phyloP scores from a whole-genome alignment of 2,888 invertebrate species.

The Clivina fossor region DNA sequence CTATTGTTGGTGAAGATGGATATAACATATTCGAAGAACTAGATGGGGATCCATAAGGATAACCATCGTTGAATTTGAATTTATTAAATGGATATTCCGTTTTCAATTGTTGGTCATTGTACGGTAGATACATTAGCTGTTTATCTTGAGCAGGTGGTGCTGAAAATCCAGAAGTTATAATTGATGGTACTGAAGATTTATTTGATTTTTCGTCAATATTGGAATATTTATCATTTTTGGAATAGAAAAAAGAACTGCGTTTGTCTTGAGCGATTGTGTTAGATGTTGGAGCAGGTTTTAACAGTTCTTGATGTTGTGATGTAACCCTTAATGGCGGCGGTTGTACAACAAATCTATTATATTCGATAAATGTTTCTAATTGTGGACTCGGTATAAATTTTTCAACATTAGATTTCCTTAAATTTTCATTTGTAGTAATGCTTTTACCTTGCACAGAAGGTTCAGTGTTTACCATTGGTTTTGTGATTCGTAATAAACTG shows the following conservation, averaged over 20 bases:
- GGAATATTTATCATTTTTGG: not conserved
- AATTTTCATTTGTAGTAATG: constrained; percentile 1
- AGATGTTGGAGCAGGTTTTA: not conserved
- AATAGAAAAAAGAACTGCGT: not conserved
- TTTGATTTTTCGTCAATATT: not conserved
- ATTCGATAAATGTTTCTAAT: constrained; percentile 55
- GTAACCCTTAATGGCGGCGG: too few relatives aligned
- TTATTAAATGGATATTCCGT: constrained; percentile 10
- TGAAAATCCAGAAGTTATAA: not conserved
- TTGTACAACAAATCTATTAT: constrained; percentile 51
- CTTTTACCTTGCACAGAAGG: not conserved
- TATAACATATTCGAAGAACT: constrained; percentile 3
- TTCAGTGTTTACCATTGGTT: constrained; percentile 19
- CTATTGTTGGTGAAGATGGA: constrained; percentile 3
- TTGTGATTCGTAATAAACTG: constrained; percentile 17
- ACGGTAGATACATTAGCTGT: constrained; percentile 4
- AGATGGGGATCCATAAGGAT: constrained; percentile 5
- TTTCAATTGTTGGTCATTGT: constrained; percentile 15
- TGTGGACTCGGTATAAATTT: constrained; percentile 60
- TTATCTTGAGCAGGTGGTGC: constrained; percentile 17
- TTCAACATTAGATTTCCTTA: constrained; percentile 30
- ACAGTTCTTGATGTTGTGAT: too few relatives aligned
- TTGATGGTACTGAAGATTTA: not conserved
- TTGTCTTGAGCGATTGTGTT: not conserved
- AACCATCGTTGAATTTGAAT: constrained; percentile 22